Percentiles rank a stretch among this genome's conserved stretches.
Evolutionary conservation across 2,797 vertebrate species (phyloP).

Genomic region (Chelon labrosus): DNA sequence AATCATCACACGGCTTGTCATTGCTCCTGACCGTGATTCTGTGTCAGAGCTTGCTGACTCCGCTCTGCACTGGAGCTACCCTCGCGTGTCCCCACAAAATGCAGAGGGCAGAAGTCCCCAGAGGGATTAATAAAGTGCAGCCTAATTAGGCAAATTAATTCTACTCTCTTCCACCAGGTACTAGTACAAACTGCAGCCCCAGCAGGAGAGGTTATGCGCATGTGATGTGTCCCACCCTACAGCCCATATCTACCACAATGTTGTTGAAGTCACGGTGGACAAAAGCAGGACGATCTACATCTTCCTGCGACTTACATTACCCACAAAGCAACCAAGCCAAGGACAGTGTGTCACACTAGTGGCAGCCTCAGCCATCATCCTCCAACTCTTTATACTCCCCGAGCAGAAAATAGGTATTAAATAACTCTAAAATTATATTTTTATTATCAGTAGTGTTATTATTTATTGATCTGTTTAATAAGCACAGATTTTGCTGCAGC

Average conservation of each 20-base stretch:
- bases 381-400: too few species aligned
- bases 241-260: too few species aligned
- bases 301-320: not conserved
- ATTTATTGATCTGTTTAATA: too few species aligned
- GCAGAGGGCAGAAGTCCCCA: constrained; percentile 18
- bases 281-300: too few species aligned
- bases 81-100: not conserved
- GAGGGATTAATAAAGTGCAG: constrained; percentile 30
- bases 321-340: not conserved
- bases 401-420: too few species aligned
- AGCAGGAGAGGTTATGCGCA: constrained; percentile 10
- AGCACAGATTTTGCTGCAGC: not conserved
- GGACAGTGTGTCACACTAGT: not conserved
- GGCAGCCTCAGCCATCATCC: not conserved
- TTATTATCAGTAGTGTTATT: too few species aligned
- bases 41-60: not conserved
- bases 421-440: too few species aligned
- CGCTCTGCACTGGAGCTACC: not conserved
- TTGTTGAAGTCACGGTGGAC: too few species aligned
- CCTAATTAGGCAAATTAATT: constrained; percentile 34
- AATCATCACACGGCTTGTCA: not conserved
- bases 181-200: not conserved
- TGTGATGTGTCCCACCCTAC: not conserved
- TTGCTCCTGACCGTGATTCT: not conserved
- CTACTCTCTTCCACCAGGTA: constrained; percentile 14